These are phyloP conservation scores for Onychostoma macrolepis DNA, from an alignment of 2,113 vertebrate species.

Conservation along the genomic window DNA sequence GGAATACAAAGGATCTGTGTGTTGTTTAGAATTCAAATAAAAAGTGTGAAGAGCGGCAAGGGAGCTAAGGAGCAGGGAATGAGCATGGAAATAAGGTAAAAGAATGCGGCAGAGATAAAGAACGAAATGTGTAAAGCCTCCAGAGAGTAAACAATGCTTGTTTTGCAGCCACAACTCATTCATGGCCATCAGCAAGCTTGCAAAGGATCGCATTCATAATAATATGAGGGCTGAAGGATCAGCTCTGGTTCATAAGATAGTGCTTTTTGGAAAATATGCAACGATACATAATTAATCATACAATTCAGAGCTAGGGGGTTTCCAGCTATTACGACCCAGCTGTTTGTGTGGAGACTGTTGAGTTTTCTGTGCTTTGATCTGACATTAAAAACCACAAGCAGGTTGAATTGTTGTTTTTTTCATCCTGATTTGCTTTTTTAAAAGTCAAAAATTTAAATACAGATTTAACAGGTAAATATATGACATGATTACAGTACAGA, in stretches of 20 bases:
- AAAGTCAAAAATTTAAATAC: neutral
- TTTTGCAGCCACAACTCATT: constrained; percentile 66
- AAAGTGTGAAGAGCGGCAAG: constrained; percentile 68
- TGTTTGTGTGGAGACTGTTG: neutral
- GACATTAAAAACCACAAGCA: neutral
- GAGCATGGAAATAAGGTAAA: constrained; percentile 72
- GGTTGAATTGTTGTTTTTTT: neutral
- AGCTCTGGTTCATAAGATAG: constrained; percentile 7
- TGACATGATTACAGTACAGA: neutral
- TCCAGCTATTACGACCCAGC: constrained; percentile 19
- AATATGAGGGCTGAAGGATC: constrained; percentile 44
- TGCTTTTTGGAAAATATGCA: constrained; percentile 29
- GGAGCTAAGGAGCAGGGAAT: constrained; percentile 66
- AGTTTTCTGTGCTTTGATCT: constrained; percentile 17
- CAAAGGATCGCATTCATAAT: constrained; percentile 60
- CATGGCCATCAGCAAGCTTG: constrained; percentile 57
- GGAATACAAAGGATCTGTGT: constrained; percentile 67
- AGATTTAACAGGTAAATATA: neutral
- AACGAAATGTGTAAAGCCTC: constrained; percentile 61
- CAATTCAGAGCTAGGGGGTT: constrained; percentile 19
- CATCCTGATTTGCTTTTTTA: neutral
- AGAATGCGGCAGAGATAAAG: constrained; percentile 72
- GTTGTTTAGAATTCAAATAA: constrained; percentile 75
- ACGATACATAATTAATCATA: constrained; percentile 30
- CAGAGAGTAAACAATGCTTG: constrained; percentile 59